Evolutionary conservation across 1,140 invertebrate species (phyloP).

Genomic region (Latrodectus geometricus): DNA sequence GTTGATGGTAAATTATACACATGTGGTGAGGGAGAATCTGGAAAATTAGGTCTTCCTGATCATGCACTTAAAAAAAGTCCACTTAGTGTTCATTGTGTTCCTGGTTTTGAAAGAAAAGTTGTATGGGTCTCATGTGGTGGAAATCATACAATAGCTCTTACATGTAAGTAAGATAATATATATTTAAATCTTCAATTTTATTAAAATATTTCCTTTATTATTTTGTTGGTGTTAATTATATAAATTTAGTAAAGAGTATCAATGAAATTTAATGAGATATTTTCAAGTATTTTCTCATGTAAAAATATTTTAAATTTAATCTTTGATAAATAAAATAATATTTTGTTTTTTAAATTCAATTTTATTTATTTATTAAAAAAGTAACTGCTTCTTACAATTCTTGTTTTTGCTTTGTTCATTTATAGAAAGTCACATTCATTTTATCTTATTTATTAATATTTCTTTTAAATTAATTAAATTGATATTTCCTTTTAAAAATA

Average conservation of each 20-base stretch:
- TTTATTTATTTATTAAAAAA: too few relatives aligned
- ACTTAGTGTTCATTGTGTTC: slow-evolving; percentile 63
- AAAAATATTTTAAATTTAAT: background rate
- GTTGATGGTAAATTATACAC: slow-evolving; percentile 76
- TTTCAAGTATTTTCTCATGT: too few relatives aligned
- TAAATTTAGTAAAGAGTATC: background rate
- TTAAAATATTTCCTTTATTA: background rate
- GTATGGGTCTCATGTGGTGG: slow-evolving; percentile 69
- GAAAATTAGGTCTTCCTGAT: slow-evolving; percentile 55
- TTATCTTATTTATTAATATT: too few relatives aligned
- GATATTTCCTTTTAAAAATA: too few relatives aligned
- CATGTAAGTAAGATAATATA: slow-evolving; percentile 64
- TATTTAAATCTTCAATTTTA: background rate
- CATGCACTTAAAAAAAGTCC: slow-evolving; percentile 32
- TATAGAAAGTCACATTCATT: too few relatives aligned
- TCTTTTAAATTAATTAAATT: too few relatives aligned
- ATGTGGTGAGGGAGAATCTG: slow-evolving; percentile 74
- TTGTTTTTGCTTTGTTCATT: too few relatives aligned
- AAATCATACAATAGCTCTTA: slow-evolving; percentile 69
- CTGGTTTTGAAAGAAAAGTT: slow-evolving; percentile 67
- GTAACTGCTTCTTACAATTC: too few relatives aligned
- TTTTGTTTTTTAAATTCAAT: too few relatives aligned
- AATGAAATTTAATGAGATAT: background rate
- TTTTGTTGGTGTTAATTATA: background rate
- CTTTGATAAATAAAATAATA: background rate